Conservation (phyloP, 2,113 vertebrate species). For the Neopipo cinnamomea region DNA sequence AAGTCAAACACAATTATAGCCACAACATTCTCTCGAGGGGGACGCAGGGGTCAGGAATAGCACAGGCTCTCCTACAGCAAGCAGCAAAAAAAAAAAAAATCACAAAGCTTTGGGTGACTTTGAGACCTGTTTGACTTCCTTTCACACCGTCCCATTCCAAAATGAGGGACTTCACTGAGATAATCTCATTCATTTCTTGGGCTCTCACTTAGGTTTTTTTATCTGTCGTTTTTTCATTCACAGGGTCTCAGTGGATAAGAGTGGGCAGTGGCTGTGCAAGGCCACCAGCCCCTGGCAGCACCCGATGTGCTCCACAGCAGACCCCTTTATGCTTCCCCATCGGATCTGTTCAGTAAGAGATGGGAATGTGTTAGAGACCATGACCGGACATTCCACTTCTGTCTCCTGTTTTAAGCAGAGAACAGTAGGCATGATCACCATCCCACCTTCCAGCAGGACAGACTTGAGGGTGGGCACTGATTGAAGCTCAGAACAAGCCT, state of each 20-base stretch:
- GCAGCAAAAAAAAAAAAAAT: not conserved
- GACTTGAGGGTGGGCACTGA: not conserved
- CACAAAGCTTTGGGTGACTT: constrained; percentile 40
- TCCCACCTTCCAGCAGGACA: not conserved
- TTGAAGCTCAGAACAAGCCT: not conserved
- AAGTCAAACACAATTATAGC: constrained; percentile 42
- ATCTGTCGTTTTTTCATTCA: not conserved
- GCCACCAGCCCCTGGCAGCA: not conserved
- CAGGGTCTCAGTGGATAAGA: not conserved
- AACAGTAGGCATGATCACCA: not conserved
- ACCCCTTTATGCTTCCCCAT: not conserved
- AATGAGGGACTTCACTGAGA: not conserved
- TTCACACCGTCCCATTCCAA: not conserved
- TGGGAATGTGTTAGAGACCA: not conserved
- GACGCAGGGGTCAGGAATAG: not conserved
- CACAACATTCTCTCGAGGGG: not conserved
- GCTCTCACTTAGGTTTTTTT: not conserved
- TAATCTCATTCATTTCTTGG: not conserved
- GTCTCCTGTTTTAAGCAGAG: not conserved
- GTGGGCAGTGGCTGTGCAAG: not conserved
- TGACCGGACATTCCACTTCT: not conserved
- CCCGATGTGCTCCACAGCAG: fast-evolving
- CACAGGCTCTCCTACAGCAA: not conserved
- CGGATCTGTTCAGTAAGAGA: not conserved
- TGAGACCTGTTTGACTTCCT: not conserved